phyloP scores from a whole-genome alignment of 64 coral and sea anemone genomes.

The Pocillopora verrucosa region DNA sequence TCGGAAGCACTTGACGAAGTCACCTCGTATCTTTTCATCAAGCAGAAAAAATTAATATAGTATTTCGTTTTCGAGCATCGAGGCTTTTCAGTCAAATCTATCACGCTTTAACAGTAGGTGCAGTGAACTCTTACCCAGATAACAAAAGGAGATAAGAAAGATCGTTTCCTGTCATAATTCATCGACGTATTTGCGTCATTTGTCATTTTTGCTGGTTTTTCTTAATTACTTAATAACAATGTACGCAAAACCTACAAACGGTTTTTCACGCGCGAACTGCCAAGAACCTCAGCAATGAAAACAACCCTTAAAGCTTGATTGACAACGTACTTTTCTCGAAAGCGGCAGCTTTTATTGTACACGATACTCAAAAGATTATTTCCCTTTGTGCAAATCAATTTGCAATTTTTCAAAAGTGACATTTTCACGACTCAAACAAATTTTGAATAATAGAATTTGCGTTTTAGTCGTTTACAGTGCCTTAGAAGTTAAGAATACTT shows the following conservation, averaged over 20 bases:
- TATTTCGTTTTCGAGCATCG: not conserved
- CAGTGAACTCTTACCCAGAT: not conserved
- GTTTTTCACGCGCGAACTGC: not conserved
- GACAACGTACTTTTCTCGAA: not conserved
- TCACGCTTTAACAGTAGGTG: not conserved
- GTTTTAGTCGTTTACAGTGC: too few species aligned
- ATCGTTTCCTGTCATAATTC: slow-evolving; percentile 18
- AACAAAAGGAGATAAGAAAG: not conserved
- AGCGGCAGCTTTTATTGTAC: not conserved
- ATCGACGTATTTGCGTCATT: not conserved
- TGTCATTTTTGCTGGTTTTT: slow-evolving; percentile 3
- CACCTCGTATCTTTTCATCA: slow-evolving; percentile 33
- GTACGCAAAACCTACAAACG: not conserved
- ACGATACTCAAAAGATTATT: not conserved
- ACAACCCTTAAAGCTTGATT: not conserved
- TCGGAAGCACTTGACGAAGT: slow-evolving; percentile 22
- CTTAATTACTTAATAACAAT: slow-evolving; percentile 23
- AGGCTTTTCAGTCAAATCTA: not conserved
- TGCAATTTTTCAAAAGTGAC: not conserved
- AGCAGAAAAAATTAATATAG: slow-evolving; percentile 8
- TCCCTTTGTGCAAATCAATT: not conserved
- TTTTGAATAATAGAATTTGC: not conserved
- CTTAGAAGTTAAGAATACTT: too few species aligned
- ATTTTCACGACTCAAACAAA: not conserved
- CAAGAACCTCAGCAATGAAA: not conserved